phyloP scores from a whole-genome alignment of 2,888 invertebrate species.

The Autographa gamma region DNA sequence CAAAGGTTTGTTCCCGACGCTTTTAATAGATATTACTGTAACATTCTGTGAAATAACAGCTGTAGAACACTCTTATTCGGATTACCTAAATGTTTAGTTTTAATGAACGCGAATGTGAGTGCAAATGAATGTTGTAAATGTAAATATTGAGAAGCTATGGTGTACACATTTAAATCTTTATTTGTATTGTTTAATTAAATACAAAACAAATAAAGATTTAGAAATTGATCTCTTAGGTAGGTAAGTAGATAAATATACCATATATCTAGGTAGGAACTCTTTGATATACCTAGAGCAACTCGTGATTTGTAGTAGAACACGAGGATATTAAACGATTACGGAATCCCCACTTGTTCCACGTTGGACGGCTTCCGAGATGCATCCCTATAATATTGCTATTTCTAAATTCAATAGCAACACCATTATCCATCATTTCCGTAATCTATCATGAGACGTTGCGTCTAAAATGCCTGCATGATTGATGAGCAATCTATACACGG shows the following conservation, averaged over 20 bases:
- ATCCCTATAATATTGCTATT: not conserved
- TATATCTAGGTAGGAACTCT: not conserved
- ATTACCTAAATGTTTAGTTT: constrained; percentile 49
- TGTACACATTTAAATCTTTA: constrained; percentile 30
- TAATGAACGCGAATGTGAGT: constrained; percentile 41
- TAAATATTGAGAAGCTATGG: constrained; percentile 46
- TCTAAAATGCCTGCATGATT: constrained; percentile 5
- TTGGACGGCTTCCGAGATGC: not conserved
- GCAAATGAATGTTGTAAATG: constrained; percentile 32
- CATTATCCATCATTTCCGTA: constrained; percentile 6
- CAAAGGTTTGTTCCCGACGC: constrained; percentile 2
- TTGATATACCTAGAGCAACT: not conserved
- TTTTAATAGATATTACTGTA: constrained; percentile 17
- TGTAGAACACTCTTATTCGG: constrained; percentile 40
- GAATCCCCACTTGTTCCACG: not conserved
- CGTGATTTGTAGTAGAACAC: not conserved
- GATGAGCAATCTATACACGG: not conserved
- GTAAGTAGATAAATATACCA: not conserved
- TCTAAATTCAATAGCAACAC: constrained; percentile 7
- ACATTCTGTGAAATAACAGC: constrained; percentile 28
- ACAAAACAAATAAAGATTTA: constrained; percentile 18
- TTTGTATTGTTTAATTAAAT: not conserved
- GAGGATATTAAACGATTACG: not conserved
- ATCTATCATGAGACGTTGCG: constrained; percentile 1
- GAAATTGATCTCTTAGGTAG: not conserved